Evolutionary conservation across 2,113 vertebrate genomes (phyloP), one percentile per base, ranked within the genome.

Genomic region (Odocoileus hemionus): DNA sequence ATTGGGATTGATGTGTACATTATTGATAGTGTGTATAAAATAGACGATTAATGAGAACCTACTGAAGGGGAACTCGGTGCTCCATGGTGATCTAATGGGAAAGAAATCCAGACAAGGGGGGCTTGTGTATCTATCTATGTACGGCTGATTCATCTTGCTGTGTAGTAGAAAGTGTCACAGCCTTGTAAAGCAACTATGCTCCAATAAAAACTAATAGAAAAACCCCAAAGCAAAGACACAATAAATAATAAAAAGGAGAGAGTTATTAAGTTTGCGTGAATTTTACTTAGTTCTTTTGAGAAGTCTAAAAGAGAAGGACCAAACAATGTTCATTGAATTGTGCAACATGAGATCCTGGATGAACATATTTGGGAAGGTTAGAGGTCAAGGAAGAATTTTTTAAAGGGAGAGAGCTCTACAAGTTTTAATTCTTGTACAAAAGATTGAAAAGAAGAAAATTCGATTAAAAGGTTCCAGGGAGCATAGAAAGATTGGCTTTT

Each of bases 41-140:
- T 1, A 70, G n/a, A 10, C n/a, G 23, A 0, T 23, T 70, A 23
- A 1, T 39, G n/a, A 70, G 67, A 12, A 6, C 19, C n/a, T 39
- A 5, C 67, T 6, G 19, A 70, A 23, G 67, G 67, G 5, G 67
- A 6, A 1, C 17, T 23, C 67, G 12, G 10, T 6, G n/a, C 67
- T 70, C 67, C 3, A 19, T 6, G n/a, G n/a, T 39, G n/a, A 70
- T 23, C 67, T 70, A 23, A 39, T 12, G 19, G n/a, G 67, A 70
- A 70, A 23, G 67, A 23, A 39, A 23, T 6, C 2, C n/a, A 12
- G 6, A 39, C 5, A 2, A 6, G n/a, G 11, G n/a, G 67, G 10
- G n/a, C 36, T 0, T 6, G 17, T 11, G 0, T 23, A 5, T 70
- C 2, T 3, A 0, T 39, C n/a, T 12, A 0, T 23, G 0, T 23